These are phyloP conservation scores for Eupithecia subumbrata DNA, from an alignment of 2,888 invertebrate genomes.

Conservation along the genomic window DNA sequence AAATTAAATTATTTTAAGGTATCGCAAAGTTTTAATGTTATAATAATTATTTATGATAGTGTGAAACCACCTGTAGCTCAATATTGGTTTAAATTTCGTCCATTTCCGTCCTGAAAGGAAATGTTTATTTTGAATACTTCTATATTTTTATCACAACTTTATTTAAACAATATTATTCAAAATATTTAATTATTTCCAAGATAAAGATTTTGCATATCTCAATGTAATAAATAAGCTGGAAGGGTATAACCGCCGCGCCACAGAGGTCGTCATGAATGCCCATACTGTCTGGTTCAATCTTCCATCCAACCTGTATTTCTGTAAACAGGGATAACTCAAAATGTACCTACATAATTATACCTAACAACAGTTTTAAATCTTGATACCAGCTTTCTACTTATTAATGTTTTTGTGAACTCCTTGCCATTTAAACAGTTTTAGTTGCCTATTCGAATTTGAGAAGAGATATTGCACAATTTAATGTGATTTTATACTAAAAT, in stretches of 20 bases:
- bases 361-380: neutral
- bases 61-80: constrained; percentile 34
- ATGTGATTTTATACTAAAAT: constrained; percentile 31
- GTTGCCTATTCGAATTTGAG: constrained; percentile 18
- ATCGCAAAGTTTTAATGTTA: neutral
- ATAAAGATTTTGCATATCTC: neutral
- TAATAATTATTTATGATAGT: constrained; percentile 3
- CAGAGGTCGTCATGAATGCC: no score
- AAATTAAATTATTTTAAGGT: constrained; percentile 5
- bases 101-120: constrained; percentile 43
- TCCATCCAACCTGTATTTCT: neutral
- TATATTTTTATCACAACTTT: neutral
- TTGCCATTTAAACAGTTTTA: constrained; percentile 23
- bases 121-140: constrained; percentile 29
- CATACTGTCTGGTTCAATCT: no score
- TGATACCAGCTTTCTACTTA: neutral
- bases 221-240: neutral
- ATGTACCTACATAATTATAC: neutral
- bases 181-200: no score
- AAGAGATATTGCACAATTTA: constrained; percentile 24
- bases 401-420: neutral
- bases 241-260: no score
- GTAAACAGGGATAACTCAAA: neutral
- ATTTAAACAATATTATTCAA: no score
- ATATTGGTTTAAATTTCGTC: constrained; percentile 33